Conservation (phyloP, 2,797 vertebrate genomes). For the Myripristis jacobus region DNA sequence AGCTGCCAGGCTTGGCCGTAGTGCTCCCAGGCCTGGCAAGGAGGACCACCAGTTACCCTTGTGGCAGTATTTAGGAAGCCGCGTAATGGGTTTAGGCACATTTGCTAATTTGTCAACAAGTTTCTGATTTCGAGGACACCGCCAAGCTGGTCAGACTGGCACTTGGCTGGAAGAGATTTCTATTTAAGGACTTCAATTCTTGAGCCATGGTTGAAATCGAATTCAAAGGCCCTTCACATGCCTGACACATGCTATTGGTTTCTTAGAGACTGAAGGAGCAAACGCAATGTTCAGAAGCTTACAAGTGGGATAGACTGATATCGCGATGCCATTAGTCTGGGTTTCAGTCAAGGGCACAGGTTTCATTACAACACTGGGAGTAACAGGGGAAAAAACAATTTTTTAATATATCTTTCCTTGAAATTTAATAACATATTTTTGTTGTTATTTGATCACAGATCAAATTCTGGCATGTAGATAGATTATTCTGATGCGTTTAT, state of each 20-base stretch:
- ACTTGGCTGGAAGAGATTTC: slow-evolving; percentile 37
- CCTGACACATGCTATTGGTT: slow-evolving; percentile 5
- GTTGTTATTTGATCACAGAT: no score
- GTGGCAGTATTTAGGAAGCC: slow-evolving; percentile 62
- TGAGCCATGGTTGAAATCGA: slow-evolving; percentile 39
- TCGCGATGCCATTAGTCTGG: background rate
- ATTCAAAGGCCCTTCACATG: slow-evolving; percentile 25
- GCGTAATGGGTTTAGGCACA: slow-evolving; percentile 74
- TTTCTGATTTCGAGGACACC: slow-evolving; percentile 49
- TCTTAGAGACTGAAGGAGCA: slow-evolving; percentile 4
- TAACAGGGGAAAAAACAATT: no score
- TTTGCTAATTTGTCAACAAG: slow-evolving; percentile 78
- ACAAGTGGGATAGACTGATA: background rate
- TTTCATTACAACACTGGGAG: no score
- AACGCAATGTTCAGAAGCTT: background rate
- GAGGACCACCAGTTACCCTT: slow-evolving; percentile 42
- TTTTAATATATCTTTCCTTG: no score
- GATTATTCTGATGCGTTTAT: no score
- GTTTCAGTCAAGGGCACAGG: background rate
- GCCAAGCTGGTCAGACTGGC: slow-evolving; percentile 51
- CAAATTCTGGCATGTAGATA: no score
- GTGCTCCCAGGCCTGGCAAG: slow-evolving; percentile 58
- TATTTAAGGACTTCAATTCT: slow-evolving; percentile 27
- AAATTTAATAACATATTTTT: no score
- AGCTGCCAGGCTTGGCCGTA: slow-evolving; percentile 51